Conservation (phyloP, 2,113 vertebrate genomes). For the Otus sunia region DNA sequence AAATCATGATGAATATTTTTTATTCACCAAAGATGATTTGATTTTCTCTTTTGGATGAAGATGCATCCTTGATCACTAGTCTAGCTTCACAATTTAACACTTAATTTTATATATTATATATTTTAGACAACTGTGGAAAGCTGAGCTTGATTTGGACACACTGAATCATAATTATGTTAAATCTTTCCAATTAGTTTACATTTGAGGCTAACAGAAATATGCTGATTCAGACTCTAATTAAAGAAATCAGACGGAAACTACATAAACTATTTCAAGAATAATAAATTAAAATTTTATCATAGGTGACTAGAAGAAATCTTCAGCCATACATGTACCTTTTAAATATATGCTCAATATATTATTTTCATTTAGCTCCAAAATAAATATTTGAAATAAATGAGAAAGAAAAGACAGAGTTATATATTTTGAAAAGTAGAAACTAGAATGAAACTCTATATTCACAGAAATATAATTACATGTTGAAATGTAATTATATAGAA, state of each 20-base stretch:
- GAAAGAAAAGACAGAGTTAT: neutral
- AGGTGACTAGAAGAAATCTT: neutral
- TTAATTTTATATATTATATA: neutral
- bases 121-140: neutral
- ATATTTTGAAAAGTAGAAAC: neutral
- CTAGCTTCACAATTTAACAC: neutral
- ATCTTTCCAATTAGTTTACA: neutral
- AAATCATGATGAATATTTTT: neutral
- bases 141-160: neutral
- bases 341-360: neutral
- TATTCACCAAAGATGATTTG: neutral
- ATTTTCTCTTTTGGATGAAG: neutral
- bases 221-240: slow-evolving; percentile 10
- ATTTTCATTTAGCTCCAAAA: neutral
- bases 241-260: neutral
- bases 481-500: slow-evolving; percentile 52
- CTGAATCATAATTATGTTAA: neutral
- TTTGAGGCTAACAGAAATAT: neutral
- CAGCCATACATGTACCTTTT: neutral
- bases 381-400: neutral
- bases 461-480: slow-evolving; percentile 43
- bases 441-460: neutral
- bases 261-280: neutral
- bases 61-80: neutral
- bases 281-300: neutral